A percentile compares a stretch with the other conserved stretches of the same genome.
Conservation (phyloP, 2,113 vertebrate genomes). For the Litocranius walleri region DNA sequence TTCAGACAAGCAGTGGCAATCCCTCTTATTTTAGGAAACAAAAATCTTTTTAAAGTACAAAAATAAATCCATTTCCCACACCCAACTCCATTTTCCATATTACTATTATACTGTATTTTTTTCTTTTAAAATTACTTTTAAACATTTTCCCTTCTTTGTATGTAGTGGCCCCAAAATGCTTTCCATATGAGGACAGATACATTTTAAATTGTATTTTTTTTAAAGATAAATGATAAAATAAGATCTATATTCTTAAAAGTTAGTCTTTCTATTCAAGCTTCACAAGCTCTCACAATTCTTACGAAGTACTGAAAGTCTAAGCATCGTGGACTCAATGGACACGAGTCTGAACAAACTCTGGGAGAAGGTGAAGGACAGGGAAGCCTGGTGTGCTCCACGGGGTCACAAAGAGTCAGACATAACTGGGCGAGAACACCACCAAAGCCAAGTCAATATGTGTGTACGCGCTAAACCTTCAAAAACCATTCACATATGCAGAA, state of each 20-base stretch:
- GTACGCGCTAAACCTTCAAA: not conserved
- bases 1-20: not conserved
- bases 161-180: not conserved
- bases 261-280: not conserved
- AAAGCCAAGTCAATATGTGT: not conserved
- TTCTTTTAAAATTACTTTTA: not conserved
- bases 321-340: not conserved
- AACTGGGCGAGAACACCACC: accelerated
- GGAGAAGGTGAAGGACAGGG: not conserved
- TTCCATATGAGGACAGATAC: not conserved
- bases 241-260: not conserved
- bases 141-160: not conserved
- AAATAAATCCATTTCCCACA: not conserved
- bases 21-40: not conserved
- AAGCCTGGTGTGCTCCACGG: not conserved
- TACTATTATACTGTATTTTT: not conserved
- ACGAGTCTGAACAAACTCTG: not conserved
- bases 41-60: not conserved
- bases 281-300: not conserved
- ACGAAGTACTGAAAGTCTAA: not conserved
- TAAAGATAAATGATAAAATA: not conserved
- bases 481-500: not conserved
- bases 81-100: accelerated
- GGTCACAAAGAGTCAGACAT: not conserved
- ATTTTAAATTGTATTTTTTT: not conserved